Conservation (phyloP, 2,888 invertebrate species). For the Caenorhabditis sp. region DNA sequence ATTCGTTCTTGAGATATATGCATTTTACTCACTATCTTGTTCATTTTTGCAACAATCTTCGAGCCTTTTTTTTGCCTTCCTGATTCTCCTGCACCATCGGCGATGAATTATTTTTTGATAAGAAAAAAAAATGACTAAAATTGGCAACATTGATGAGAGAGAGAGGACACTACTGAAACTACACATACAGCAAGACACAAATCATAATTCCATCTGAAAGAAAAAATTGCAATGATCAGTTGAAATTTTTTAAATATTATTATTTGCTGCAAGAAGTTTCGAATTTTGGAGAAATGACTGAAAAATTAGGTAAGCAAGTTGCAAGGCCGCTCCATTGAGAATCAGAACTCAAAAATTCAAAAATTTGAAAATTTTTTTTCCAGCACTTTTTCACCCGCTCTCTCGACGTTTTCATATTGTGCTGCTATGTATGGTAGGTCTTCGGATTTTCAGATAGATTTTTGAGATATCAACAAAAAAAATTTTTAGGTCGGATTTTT, state of each 20-base stretch:
- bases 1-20: too few species aligned
- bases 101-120: constrained; percentile 17
- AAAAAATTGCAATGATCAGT: too few species aligned
- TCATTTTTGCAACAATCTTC: too few species aligned
- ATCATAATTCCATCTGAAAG: background rate
- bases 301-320: background rate
- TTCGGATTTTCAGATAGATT: background rate
- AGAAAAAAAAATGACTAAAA: background rate
- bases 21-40: too few species aligned
- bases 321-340: too few species aligned
- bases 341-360: background rate
- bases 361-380: constrained; percentile 18
- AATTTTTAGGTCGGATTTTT: constrained; percentile 56
- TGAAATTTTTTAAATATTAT: too few species aligned
- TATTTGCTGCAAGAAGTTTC: background rate
- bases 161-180: background rate
- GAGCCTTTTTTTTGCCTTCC: background rate
- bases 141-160: too few species aligned
- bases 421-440: constrained; percentile 54
- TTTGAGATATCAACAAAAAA: background rate
- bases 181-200: background rate
- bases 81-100: background rate
- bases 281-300: background rate
- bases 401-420: constrained; percentile 63
- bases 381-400: constrained; percentile 67